Base-by-base conservation (phyloP, 2,113 vertebrate genomes). In the Siphamia tubifer region DNA sequence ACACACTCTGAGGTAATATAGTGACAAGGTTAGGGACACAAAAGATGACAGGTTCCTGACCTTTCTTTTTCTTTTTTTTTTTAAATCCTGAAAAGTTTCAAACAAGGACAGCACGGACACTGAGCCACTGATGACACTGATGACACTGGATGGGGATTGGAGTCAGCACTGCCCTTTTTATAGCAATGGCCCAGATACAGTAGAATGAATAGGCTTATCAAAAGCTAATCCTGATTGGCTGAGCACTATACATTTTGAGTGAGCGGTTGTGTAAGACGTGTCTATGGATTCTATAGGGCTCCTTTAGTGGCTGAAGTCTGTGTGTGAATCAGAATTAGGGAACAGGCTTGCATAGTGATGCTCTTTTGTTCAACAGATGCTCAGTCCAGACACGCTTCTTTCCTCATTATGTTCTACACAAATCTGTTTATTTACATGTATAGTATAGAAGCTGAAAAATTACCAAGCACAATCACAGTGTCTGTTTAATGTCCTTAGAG, bases 401-500 rank as follows among this genome's bases (percentile, higher is more conserved):
- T 23, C 6, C 16, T 34, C 19, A 24, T 24, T 34, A 23, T 24
- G 39, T 9, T 15, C 2, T n/a, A 16, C 21, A 42, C 4, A 10
- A 27, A 8, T 43, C 23, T 35, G 66, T 38, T 27, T 53, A 51
- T 56, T 57, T 44, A 17, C n/a, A 11, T 17, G 11, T 34, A 34
- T 34, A 11, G 13, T 2, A n/a, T n/a, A n/a, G n/a, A 9, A 9
- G 16, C 45, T 27, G 43, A 47, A 27, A 48, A 6, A 30, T 48
- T 48, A 11, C 24, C 17, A 15, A 2, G 4, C n/a, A 48, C 25
- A 58, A 63, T 69, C 61, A 44, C 30, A 15, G 43, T 39, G 23
- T 12, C 17, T 5, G 5, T 69, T 45, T 67, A 40, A 79, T 82
- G 75, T 76, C 63, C 77, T 68, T 5, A 10, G 57, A 76, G 45